Conservation (phyloP, 2,888 invertebrate genomes). For the Acleris sparsana region DNA sequence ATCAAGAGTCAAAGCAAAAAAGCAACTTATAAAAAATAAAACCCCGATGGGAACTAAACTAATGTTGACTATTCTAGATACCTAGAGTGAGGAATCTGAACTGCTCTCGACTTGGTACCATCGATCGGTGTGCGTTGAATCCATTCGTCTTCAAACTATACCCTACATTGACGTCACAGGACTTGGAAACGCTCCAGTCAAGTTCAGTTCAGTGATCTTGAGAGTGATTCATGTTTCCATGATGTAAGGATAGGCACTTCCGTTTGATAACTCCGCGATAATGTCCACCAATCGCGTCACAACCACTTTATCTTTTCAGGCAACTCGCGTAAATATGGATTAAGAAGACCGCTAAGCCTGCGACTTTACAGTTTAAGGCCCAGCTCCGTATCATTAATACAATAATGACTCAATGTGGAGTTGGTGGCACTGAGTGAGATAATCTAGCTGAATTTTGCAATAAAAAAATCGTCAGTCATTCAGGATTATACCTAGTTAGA, state of each 20-base stretch:
- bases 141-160: background rate
- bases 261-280: conserved; percentile 31
- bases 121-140: too few relatives aligned
- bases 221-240: conserved; percentile 22
- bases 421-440: background rate
- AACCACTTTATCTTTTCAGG: conserved; percentile 19
- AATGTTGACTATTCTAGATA: too few relatives aligned
- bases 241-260: conserved; percentile 19
- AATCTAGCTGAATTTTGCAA: conserved; percentile 2
- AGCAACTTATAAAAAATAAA: too few relatives aligned
- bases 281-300: conserved; percentile 19
- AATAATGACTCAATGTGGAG: too few relatives aligned
- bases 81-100: too few relatives aligned
- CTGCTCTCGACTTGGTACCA: too few relatives aligned
- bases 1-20: too few relatives aligned
- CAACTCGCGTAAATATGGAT: conserved; percentile 2
- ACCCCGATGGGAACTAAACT: too few relatives aligned
- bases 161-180: conserved; percentile 1
- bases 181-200: conserved; percentile 1
- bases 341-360: background rate
- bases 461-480: background rate
- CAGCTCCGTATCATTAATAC: too few relatives aligned
- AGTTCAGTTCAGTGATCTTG: conserved; percentile 26
- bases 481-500: too few relatives aligned
- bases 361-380: background rate